Evolutionary conservation across 2,113 vertebrate species (phyloP).

Genomic region (Tilapia sparmanii): DNA sequence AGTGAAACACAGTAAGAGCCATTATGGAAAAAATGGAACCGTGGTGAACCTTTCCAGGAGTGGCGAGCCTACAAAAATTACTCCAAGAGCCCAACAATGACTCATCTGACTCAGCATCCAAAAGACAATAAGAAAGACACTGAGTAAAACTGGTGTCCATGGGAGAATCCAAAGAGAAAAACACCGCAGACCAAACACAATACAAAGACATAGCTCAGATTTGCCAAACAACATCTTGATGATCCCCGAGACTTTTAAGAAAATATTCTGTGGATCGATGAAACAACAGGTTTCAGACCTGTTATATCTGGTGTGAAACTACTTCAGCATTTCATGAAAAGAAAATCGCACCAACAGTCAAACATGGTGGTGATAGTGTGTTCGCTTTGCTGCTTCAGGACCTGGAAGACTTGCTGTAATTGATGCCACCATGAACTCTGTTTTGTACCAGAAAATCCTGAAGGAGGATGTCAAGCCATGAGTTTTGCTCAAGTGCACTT

Average conservation of each 20-base stretch:
- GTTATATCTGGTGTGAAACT: neutral
- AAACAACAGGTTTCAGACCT: neutral
- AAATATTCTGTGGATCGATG: neutral
- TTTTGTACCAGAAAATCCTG: neutral
- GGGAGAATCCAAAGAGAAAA: neutral
- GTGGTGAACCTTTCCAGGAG: neutral
- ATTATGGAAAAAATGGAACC: accelerated
- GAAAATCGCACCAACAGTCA: neutral
- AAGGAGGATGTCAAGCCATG: neutral
- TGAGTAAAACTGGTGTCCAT: accelerated
- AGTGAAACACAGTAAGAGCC: accelerated
- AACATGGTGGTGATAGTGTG: neutral
- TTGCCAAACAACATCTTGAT: neutral
- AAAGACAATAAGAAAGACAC: neutral
- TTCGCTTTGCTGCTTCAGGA: neutral
- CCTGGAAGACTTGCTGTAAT: neutral
- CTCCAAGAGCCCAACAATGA: neutral
- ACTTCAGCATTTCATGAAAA: neutral
- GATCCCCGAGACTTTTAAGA: neutral
- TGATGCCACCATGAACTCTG: neutral
- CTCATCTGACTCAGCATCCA: neutral
- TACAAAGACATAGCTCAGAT: neutral
- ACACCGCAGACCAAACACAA: accelerated
- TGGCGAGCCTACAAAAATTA: accelerated
- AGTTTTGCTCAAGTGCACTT: neutral